Evolutionary conservation across 2,113 vertebrate species (phyloP), one percentile per base, ranked within the genome.

Genomic region (Xyliphius kryptos): DNA sequence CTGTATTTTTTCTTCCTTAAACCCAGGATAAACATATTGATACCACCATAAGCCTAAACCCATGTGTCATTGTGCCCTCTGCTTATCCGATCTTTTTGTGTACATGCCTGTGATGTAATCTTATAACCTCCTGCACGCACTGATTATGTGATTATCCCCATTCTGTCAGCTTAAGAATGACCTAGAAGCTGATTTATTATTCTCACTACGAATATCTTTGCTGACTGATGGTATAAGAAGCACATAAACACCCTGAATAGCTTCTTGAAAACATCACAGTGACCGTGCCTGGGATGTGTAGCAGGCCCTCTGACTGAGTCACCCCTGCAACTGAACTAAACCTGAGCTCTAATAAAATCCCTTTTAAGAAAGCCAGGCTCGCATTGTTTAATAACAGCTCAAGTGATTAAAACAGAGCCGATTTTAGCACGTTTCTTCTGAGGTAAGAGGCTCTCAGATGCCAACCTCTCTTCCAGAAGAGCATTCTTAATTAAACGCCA

Each of bases 321-420:
- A 43, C 50, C 43, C 38, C 14, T n/a, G 19, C 55, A 26, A 16
- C 8, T 68, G 37, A 55, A 56, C 66, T 66, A 17, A 37, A 48
- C 40, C 61, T 46, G 57, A 73, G 55, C 9, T 37, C 61, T 52
- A 68, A 68, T 68, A 73, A 73, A 65, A 65, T 43, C 44, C 21
- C 16, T 32, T 65, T 73, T 68, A 68, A 68, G 52, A 73, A 73
- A 68, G 44, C 66, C 71, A 74, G 73, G 74, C 77, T 74, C 46
- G 63, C 67, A 70, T 76, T 80, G 77, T 83, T 81, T 81, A 85
- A 83, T 84, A 83, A 84, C 79, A 84, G 68, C 75, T 72, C 77
- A 82, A 81, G 73, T 72, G 79, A 84, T 78, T 83, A 80, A 80
- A 83, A 77, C 76, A 79, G 77, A 86, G 82, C 80, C 75, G 81